Base-by-base conservation (phyloP, 2,888 invertebrate genomes). In the Tipula vernalis region DNA sequence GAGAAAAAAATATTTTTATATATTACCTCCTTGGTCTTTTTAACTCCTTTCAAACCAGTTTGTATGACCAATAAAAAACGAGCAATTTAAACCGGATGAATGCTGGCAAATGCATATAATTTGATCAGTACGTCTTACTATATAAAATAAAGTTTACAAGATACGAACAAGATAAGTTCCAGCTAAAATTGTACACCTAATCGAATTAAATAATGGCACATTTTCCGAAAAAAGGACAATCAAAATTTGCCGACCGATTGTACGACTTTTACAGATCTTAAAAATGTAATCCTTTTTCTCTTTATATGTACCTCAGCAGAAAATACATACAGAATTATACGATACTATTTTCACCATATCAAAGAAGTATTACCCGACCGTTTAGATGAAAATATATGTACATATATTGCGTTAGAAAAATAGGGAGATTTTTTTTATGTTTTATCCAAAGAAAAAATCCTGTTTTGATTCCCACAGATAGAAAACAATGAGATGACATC, bases 391-490 rank as follows among this genome's bases (percentile, higher is more conserved):
- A 71, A 71, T 71, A 18, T 57, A 18, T 18, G 18, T 57, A 51
- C n/a, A 6, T 57, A 57, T 57, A 71, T 71, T 71, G 71, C 71
- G 71, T 71, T 71, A 71, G 28, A 71, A 84, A 39, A 84, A 84
- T 36, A 84, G 84, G 84, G 84, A 84, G 84, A 84, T 84, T 84
- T 84, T 84, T 84, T 84, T 84, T 84, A 13, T 39, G n/a, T 15
- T 39, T 84, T 5, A 39, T 84, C 39, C 41, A 84, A 85, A 86
- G 36, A 51, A 51, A 86, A 88, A 89, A 88, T 91, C 91, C 91
- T 90, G 91, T 91, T 91, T 91, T 91, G 89, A 91, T 91, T 91
- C 91, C 91, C 91, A 91, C 91, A 91, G 91, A 90, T 89, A 90
- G 88, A 87, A 87, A 90, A 91, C 91, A 91, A 91, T 91, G 90